These are phyloP conservation scores for Chaenocephalus aceratus DNA, from an alignment of 2,113 vertebrate species.

Conservation along the genomic window DNA sequence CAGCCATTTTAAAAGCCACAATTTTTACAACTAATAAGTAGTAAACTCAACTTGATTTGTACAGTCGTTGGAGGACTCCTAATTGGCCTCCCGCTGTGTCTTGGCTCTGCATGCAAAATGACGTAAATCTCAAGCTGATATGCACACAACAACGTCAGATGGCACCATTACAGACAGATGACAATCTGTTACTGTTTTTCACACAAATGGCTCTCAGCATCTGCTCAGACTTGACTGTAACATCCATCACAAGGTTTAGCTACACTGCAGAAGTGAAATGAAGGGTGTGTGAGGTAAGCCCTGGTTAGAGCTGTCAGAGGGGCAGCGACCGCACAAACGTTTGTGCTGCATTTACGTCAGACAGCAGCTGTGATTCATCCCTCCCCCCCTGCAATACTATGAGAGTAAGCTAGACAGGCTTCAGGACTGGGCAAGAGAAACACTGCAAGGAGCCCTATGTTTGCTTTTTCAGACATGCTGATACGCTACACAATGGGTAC, in stretches of 20 bases:
- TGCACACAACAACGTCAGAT: constrained; percentile 25
- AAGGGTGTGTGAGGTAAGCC: constrained; percentile 68
- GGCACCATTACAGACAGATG: constrained; percentile 40
- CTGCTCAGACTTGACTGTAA: constrained; percentile 38
- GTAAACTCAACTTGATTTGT: neutral
- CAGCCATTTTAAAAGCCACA: neutral
- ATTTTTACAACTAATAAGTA: neutral
- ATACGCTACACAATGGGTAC: constrained; percentile 28
- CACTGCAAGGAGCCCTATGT: constrained; percentile 45
- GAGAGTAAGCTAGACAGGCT: constrained; percentile 63
- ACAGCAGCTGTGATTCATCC: constrained; percentile 76
- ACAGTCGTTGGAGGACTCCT: neutral
- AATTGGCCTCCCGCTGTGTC: constrained; percentile 5
- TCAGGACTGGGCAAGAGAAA: constrained; percentile 63
- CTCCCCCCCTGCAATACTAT: constrained; percentile 32
- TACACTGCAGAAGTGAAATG: constrained; percentile 34
- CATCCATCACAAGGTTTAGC: constrained; percentile 38
- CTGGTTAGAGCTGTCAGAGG: constrained; percentile 68
- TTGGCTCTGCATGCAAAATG: neutral
- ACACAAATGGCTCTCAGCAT: constrained; percentile 32
- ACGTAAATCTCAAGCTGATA: neutral
- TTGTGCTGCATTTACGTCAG: constrained; percentile 82
- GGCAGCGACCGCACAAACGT: constrained; percentile 74
- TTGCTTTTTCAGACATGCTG: constrained; percentile 52
- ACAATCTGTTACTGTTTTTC: constrained; percentile 36